Percentiles rank a stretch among this genome's conserved stretches.
These are phyloP conservation scores for Lycopodina hypogea DNA, from an alignment of 37 sponge, comb jelly and placozoan species.

Conservation along the genomic window DNA sequence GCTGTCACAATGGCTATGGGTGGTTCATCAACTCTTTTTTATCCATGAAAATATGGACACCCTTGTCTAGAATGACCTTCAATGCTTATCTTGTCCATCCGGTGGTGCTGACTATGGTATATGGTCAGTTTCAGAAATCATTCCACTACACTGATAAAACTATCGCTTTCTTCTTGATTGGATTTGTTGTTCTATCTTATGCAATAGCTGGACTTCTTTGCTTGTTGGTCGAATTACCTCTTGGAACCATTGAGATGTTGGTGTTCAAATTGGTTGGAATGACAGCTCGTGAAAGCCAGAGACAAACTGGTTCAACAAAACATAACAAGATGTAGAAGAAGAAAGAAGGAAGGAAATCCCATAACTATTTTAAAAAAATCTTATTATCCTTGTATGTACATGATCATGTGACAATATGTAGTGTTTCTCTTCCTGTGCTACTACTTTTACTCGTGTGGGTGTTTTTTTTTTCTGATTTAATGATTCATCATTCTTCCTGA, in stretches of 20 bases:
- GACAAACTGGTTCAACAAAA: too few species aligned
- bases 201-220: conserved; percentile 55
- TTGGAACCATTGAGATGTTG: conserved; percentile 54
- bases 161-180: conserved; percentile 42
- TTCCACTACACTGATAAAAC: conserved; percentile 33
- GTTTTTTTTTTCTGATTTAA: too few species aligned
- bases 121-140: conserved; percentile 1
- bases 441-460: too few species aligned
- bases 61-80: conserved; percentile 79
- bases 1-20: conserved; percentile 80
- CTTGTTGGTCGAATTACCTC: conserved; percentile 71
- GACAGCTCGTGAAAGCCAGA: conserved; percentile 14
- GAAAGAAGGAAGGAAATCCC: too few species aligned
- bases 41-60: conserved; percentile 83
- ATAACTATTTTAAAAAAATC: too few species aligned
- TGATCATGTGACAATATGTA: too few species aligned
- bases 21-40: conserved; percentile 64
- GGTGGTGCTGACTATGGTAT: conserved; percentile 51
- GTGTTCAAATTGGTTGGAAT: conserved; percentile 52
- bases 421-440: too few species aligned
- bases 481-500: too few species aligned
- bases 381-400: too few species aligned
- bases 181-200: conserved; percentile 55
- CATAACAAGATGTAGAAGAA: too few species aligned
- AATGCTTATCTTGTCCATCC: conserved; percentile 83